A percentile compares a stretch with the other conserved stretches of the same genome.
These are phyloP conservation scores for Dasyprocta punctata DNA, from an alignment of 2,113 vertebrate genomes.

Conservation along the genomic window DNA sequence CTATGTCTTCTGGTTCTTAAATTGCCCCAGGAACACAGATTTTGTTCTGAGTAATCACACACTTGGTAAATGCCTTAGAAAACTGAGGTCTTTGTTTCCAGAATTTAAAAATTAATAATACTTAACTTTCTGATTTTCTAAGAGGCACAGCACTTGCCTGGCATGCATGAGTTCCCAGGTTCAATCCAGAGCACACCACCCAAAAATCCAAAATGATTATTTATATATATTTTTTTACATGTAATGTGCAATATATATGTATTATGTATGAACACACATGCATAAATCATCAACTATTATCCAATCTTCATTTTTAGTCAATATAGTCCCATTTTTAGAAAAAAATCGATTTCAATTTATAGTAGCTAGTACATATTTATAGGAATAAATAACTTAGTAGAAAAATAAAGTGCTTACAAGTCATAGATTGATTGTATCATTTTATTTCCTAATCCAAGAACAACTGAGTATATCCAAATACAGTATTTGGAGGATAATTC, in stretches of 20 bases:
- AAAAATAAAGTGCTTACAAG: slow-evolving; percentile 45
- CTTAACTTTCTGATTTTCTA: slow-evolving; percentile 23
- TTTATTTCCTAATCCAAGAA: not conserved
- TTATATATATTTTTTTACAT: not conserved
- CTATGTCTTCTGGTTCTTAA: not conserved
- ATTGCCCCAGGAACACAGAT: not conserved
- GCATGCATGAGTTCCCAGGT: not conserved
- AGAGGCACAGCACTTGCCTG: not conserved
- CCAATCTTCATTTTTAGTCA: not conserved
- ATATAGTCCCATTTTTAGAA: not conserved
- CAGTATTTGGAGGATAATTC: not conserved
- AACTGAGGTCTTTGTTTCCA: slow-evolving; percentile 20
- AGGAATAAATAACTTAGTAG: not conserved
- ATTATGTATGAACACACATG: not conserved
- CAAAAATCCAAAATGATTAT: not conserved
- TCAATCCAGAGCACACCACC: not conserved
- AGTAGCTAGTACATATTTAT: not conserved
- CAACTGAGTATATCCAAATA: not conserved
- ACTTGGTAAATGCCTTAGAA: slow-evolving; percentile 36
- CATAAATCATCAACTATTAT: not conserved
- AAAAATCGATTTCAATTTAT: not conserved
- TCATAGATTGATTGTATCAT: not conserved
- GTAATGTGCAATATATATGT: not conserved
- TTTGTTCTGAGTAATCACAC: slow-evolving; percentile 36
- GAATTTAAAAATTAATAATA: slow-evolving; percentile 33